Evolutionary conservation across 2,113 vertebrate genomes (phyloP).

Genomic region (Panurus biarmicus): DNA sequence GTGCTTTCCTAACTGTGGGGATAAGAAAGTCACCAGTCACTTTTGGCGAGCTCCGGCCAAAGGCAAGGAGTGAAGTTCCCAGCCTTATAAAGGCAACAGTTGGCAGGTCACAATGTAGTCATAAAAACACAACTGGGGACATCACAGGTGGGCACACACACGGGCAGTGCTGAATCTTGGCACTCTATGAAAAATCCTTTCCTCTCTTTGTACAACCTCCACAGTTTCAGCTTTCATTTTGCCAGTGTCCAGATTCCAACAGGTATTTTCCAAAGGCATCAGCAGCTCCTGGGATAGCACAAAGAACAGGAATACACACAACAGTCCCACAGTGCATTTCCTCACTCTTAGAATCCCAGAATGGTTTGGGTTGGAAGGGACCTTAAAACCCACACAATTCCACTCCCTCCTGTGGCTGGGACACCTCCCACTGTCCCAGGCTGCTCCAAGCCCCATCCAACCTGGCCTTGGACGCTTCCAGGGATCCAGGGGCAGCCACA

Average conservation of each 20-base stretch:
- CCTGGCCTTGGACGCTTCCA: not conserved
- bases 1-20: not conserved
- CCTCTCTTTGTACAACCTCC: not conserved
- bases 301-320: not conserved
- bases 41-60: not conserved
- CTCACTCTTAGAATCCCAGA: not conserved
- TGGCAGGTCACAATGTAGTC: not conserved
- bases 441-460: accelerated
- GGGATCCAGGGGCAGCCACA: not conserved
- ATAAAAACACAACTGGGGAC: not conserved
- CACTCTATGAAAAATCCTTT: accelerated
- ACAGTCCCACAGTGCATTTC: accelerated
- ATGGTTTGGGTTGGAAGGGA: not conserved
- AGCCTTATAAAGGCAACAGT: not conserved
- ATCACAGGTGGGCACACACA: not conserved
- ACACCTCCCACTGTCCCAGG: not conserved
- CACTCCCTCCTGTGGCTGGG: not conserved
- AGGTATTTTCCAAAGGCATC: not conserved
- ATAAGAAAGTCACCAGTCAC: not conserved
- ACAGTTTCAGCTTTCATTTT: not conserved
- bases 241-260: not conserved
- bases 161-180: not conserved
- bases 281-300: not conserved
- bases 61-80: not conserved
- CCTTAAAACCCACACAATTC: accelerated